Base-by-base conservation (phyloP, 2,797 vertebrate genomes). In the Esox masquinongy region DNA sequence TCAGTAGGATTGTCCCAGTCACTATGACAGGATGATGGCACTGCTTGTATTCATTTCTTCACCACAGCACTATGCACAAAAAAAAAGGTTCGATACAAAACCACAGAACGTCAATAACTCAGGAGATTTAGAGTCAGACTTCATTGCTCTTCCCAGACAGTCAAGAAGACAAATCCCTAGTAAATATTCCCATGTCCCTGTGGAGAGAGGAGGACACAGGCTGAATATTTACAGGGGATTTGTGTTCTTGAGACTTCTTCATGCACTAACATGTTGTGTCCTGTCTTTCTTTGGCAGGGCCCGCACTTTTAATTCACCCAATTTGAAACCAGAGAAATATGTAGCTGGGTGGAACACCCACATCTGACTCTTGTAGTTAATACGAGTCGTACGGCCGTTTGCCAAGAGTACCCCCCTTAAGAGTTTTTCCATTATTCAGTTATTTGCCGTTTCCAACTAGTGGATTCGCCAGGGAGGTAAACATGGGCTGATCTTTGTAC, bases 251-350 rank as follows among this genome's bases (percentile, higher is more conserved):
- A 47, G 43, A 47, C 43, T 11, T 14, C 43, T 89, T 87, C 88
- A 88, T 83, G 91, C 83, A 84, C 72, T 51, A 85, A 88, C 90
- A 87, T 64, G 88, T 84, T 87, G 80, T 43, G 56, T 73, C 67
- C 22, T 74, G 77, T 83, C 78, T 79, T 72, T 83, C 78, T 79
- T 73, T 88, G 86, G 80, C 79, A 80, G 80, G 31, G 22, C 70
- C 81, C 72, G 71, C 73, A 70, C 81, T 89, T 88, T 89, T 91
- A 88, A 88, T 91, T 88, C 26, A 53, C 75, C 77, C 79, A 81
- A 82, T 89, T 86, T 87, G 83, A 90, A 90, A 89, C 79, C 77
- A 80, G 79, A 90, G 82, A 89, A 88, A 80, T 83, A 88, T 90
- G 88, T 82, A 81, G 77, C 16, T 34, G 61, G 82, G 69, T 71